A percentile compares a stretch with the other conserved stretches of the same genome.
phyloP scores from a whole-genome alignment of 1,140 invertebrate species.

The Musca vetustissima region DNA sequence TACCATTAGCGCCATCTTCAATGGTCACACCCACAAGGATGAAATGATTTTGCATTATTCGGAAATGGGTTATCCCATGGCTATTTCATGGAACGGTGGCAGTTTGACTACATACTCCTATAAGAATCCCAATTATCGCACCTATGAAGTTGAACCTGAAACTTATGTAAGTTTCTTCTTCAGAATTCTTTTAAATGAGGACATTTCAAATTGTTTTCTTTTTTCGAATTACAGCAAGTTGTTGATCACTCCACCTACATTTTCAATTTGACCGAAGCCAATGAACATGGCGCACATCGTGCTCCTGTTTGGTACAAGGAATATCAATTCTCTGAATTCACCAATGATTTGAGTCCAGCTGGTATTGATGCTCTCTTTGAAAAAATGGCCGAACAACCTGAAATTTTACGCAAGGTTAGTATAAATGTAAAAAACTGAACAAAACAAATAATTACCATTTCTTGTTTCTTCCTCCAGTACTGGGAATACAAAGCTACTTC shows the following conservation, averaged over 20 bases:
- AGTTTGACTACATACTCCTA: constrained; percentile 67
- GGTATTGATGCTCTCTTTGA: constrained; percentile 58
- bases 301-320: constrained; percentile 64
- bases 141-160: constrained; percentile 67
- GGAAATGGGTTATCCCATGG: constrained; percentile 59
- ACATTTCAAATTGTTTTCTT: constrained; percentile 26
- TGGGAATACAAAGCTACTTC: constrained; percentile 60
- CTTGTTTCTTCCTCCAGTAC: constrained; percentile 43
- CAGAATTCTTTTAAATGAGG: background rate
- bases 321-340: constrained; percentile 71
- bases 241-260: constrained; percentile 74
- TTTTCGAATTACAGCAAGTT: constrained; percentile 31
- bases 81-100: constrained; percentile 77
- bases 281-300: constrained; percentile 58
- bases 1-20: constrained; percentile 76
- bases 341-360: constrained; percentile 54
- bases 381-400: constrained; percentile 54
- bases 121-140: constrained; percentile 80
- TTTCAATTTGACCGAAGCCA: constrained; percentile 76
- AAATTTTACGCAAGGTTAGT: constrained; percentile 42
- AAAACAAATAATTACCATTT: background rate
- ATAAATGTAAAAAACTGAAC: background rate
- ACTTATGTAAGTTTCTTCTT: constrained; percentile 61
- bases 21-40: constrained; percentile 79
- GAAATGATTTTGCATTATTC: constrained; percentile 71